phyloP scores from a whole-genome alignment of 2,888 invertebrate genomes.

The Gymnocheta viridis region DNA sequence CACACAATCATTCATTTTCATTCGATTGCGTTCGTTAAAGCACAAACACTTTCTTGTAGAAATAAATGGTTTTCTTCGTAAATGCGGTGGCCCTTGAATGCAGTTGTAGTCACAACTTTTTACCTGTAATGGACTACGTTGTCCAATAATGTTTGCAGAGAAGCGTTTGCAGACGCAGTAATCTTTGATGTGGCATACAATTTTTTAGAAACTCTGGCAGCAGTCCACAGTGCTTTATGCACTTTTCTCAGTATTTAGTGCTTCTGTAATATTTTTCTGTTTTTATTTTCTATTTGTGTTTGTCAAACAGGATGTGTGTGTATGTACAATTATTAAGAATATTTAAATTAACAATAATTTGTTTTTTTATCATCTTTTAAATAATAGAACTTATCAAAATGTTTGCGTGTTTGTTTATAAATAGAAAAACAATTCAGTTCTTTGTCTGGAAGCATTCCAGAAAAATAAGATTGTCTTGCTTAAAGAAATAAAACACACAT shows the following conservation, averaged over 20 bases:
- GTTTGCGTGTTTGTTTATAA: background rate
- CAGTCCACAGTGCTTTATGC: background rate
- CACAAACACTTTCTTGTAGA: no score
- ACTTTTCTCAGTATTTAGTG: background rate
- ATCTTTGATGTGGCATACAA: no score
- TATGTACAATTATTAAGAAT: slow-evolving; percentile 11
- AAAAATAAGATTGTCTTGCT: background rate
- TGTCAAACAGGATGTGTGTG: slow-evolving; percentile 7
- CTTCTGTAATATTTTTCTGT: background rate
- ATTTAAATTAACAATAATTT: slow-evolving; percentile 6
- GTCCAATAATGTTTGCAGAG: no score
- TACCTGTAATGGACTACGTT: no score
- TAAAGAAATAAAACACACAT: no score
- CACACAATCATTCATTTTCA: no score
- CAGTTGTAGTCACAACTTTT: no score
- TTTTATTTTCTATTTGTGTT: background rate
- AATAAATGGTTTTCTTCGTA: no score
- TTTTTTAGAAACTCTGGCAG: no score
- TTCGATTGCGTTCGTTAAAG: no score
- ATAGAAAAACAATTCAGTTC: background rate
- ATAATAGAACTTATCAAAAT: background rate
- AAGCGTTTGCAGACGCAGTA: no score
- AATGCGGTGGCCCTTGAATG: no score
- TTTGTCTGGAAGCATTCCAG: background rate
- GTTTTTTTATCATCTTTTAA: slow-evolving; percentile 11